Evolutionary conservation across 2,888 invertebrate species (phyloP), one percentile per base, ranked within the genome.

Genomic region (Apotomis turbidana): DNA sequence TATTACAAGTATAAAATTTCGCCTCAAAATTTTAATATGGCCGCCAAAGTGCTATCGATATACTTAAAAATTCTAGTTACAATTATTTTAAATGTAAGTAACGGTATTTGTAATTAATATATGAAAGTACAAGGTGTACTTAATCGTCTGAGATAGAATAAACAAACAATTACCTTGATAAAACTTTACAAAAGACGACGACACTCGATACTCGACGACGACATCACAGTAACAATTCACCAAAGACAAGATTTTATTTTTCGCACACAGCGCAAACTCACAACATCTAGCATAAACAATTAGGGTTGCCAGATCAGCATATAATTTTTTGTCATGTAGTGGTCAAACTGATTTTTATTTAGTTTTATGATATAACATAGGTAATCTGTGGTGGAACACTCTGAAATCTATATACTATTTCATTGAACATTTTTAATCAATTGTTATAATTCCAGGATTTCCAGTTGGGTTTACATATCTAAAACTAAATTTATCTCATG

Each of bases 161-260:
- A 79, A 75, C 76, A 74, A 76, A 76, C 71, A 85, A 10, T 84
- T 90, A 93, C 93, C 93, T 92, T 88, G 89, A 88, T 90, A 90
- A 89, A 91, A 88, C 90, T 91, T 91, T 92, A 91, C 81, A 91
- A 92, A 92, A 93, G 90, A 90, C 89, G 90, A 87, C 87, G 91
- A 90, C 89, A 90, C 90, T 90, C 88, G 90, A 90, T 87, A 89
- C 86, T 90, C 90, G 90, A 89, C 87, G 90, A 89, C 91, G 92
- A 92, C 93, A 92, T 93, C 90, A 92, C 91, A 91, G 72, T 72
- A 75, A 74, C 68, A 84, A 80, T 79, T 75, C 81, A 78, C 76
- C 78, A 79, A 76, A 76, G 76, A 76, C 76, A 76, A 77, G 68
- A 68, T 51, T 41, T 62, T 55, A 8, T 52, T 46, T 63, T 66